These are phyloP conservation scores for Hippocampus mohnikei DNA, from an alignment of 2,113 vertebrate species.

Conservation along the genomic window DNA sequence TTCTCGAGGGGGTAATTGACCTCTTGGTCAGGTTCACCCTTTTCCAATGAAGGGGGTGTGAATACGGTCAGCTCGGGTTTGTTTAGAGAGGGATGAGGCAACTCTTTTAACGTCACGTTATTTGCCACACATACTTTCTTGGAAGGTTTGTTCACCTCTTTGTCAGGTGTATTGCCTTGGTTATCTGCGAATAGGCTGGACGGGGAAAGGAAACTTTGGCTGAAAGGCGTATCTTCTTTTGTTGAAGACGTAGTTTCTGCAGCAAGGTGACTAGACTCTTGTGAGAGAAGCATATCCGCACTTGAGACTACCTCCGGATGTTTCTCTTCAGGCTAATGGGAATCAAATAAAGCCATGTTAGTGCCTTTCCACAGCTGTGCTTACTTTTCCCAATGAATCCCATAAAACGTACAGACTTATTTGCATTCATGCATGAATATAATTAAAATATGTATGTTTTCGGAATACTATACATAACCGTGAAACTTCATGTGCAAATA, in stretches of 20 bases:
- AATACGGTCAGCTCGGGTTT: constrained; percentile 15
- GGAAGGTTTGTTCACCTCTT: background rate
- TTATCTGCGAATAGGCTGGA: constrained; percentile 15
- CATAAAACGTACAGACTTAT: background rate
- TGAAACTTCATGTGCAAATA: background rate
- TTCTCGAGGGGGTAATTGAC: background rate
- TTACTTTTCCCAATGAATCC: background rate
- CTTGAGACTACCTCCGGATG: constrained; percentile 29
- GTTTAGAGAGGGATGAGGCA: constrained; percentile 23
- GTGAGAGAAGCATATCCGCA: background rate
- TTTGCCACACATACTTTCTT: constrained; percentile 19
- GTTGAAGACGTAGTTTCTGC: constrained; percentile 27
- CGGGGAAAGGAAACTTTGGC: constrained; percentile 11
- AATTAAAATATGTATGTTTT: background rate
- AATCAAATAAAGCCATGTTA: constrained; percentile 39
- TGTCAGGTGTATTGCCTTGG: constrained; percentile 12
- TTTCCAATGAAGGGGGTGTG: background rate
- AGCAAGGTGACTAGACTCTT: constrained; percentile 16
- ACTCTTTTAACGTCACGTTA: constrained; percentile 41
- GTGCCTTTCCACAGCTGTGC: background rate
- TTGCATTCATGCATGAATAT: background rate
- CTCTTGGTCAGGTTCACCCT: constrained; percentile 15
- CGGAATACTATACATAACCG: background rate
- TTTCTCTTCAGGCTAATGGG: constrained; percentile 44
- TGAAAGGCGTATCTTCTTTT: constrained; percentile 21